A percentile compares a stretch with the other conserved stretches of the same genome.
These are phyloP conservation scores for Salvelinus namaycush DNA, from an alignment of 2,113 vertebrate genomes.

Conservation along the genomic window DNA sequence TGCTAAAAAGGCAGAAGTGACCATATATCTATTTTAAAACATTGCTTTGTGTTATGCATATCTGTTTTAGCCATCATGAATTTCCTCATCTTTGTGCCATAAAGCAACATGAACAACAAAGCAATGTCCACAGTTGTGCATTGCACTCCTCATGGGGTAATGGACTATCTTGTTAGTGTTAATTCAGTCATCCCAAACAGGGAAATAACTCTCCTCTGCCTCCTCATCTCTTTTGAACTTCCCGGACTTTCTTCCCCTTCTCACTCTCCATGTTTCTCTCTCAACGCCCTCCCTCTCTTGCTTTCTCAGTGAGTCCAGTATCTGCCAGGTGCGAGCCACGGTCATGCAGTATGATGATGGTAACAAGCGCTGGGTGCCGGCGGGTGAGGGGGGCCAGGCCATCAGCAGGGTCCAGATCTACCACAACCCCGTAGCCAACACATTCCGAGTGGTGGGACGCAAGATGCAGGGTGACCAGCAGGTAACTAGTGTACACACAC, in stretches of 20 bases:
- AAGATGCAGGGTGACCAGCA: conserved; percentile 84
- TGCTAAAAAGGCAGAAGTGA: no score
- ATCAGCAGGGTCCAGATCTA: conserved; percentile 83
- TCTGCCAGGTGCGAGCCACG: conserved; percentile 81
- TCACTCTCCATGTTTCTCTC: no score
- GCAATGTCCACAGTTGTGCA: no score
- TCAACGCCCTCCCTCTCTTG: not conserved
- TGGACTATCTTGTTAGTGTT: not conserved
- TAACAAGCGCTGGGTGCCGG: conserved; percentile 82
- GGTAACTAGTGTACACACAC: conserved; percentile 59
- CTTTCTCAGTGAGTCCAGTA: conserved; percentile 74
- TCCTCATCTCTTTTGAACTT: no score
- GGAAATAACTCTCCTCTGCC: not conserved
- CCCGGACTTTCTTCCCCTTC: no score
- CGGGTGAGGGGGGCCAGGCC: conserved; percentile 69
- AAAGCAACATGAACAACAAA: no score
- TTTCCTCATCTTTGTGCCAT: not conserved
- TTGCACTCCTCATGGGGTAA: not conserved
- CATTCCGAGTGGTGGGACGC: conserved; percentile 84
- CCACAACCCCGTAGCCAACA: conserved; percentile 74
- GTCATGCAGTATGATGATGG: conserved; percentile 85
- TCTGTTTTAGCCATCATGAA: not conserved
- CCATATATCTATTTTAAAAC: not conserved
- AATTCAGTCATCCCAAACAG: not conserved
- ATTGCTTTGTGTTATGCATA: not conserved